Conservation (phyloP, 2,888 invertebrate genomes). For the Cylloceria caligata region DNA sequence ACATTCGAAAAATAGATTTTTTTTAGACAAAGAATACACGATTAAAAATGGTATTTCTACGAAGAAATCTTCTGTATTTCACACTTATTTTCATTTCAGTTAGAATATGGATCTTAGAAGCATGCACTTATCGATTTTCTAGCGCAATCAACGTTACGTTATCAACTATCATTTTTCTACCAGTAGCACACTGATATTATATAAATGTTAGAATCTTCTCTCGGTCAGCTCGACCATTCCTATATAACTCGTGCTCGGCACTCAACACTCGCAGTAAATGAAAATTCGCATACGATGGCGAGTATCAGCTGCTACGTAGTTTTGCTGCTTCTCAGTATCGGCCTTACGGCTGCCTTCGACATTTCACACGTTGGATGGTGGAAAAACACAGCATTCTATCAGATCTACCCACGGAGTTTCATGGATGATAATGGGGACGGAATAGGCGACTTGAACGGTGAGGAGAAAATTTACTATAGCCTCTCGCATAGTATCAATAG, state of each 20-base stretch:
- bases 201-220: slow-evolving; percentile 17
- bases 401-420: slow-evolving; percentile 81
- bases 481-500: background rate
- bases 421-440: slow-evolving; percentile 78
- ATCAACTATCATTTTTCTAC: slow-evolving; percentile 47
- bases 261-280: slow-evolving; percentile 40
- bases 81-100: background rate
- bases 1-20: background rate
- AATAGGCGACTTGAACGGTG: slow-evolving; percentile 79
- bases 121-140: background rate
- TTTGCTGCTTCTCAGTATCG: slow-evolving; percentile 69
- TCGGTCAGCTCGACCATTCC: background rate
- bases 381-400: slow-evolving; percentile 80
- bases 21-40: background rate
- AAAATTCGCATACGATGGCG: slow-evolving; percentile 58
- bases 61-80: background rate
- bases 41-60: background rate
- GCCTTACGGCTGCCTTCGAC: slow-evolving; percentile 68
- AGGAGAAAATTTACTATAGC: slow-evolving; percentile 29
- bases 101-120: background rate
- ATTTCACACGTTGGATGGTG: slow-evolving; percentile 80
- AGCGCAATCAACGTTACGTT: slow-evolving; percentile 37
- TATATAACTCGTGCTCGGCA: slow-evolving; percentile 37
- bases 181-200: slow-evolving; percentile 37
- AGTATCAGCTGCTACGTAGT: slow-evolving; percentile 39